Percentiles rank a stretch among this genome's conserved stretches.
Conservation (phyloP, 2,113 vertebrate genomes). For the Sardina pilchardus region DNA sequence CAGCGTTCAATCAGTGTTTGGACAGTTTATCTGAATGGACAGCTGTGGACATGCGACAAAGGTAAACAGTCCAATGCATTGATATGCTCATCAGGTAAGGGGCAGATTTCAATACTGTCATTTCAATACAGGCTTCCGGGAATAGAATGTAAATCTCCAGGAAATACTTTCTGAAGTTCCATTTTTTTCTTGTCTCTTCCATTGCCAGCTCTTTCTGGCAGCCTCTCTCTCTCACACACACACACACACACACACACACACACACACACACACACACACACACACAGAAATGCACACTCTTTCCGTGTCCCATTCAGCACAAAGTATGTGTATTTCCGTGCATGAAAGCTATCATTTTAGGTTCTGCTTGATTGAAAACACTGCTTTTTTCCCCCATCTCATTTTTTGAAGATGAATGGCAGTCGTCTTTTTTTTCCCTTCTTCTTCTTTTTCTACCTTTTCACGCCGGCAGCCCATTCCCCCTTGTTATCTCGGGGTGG, state of each 20-base stretch:
- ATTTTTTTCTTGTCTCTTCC: background rate
- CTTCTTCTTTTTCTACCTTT: background rate
- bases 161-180: background rate
- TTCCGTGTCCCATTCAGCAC: constrained; percentile 22
- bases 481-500: constrained; percentile 7
- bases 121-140: constrained; percentile 39
- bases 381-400: background rate
- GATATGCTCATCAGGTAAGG: constrained; percentile 53
- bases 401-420: constrained; percentile 7
- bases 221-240: background rate
- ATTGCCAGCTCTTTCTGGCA: background rate
- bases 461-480: constrained; percentile 8
- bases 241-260: background rate
- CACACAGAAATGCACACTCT: no score
- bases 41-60: constrained; percentile 38
- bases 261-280: background rate
- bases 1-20: constrained; percentile 46
- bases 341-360: constrained; percentile 25
- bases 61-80: constrained; percentile 44
- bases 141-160: background rate
- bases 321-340: constrained; percentile 17
- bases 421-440: background rate
- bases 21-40: constrained; percentile 55
- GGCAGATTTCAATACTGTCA: no score
- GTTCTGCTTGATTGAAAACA: constrained; percentile 25